A percentile compares a stretch with the other conserved stretches of the same genome.
phyloP scores from a whole-genome alignment of 1,140 invertebrate genomes.

The Dolichoris vasculosae region DNA sequence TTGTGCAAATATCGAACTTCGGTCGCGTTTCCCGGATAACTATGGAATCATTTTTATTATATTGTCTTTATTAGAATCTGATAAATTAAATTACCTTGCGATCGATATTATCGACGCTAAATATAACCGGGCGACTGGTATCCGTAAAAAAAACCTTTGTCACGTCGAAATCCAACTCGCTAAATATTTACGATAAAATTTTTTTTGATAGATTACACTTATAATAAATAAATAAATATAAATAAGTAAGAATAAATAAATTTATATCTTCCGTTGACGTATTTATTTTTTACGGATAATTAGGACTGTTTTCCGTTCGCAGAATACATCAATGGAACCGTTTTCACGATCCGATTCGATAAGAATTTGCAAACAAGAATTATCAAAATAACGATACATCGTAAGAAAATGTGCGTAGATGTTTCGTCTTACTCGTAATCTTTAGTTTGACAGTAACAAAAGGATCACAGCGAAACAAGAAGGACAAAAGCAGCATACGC shows the following conservation, averaged over 20 bases:
- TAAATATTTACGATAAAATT: too few species aligned
- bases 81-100: too few species aligned
- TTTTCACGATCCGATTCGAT: constrained; percentile 55
- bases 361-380: constrained; percentile 61
- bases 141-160: too few species aligned
- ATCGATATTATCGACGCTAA: too few species aligned
- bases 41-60: too few species aligned
- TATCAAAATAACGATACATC: too few species aligned
- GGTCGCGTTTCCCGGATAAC: neutral
- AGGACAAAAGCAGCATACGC: neutral
- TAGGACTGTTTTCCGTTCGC: constrained; percentile 52
- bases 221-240: neutral
- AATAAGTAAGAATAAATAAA: neutral
- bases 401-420: constrained; percentile 37
- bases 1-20: neutral
- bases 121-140: too few species aligned
- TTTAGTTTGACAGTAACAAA: constrained; percentile 45
- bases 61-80: too few species aligned
- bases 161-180: too few species aligned
- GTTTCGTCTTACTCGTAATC: constrained; percentile 59
- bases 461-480: constrained; percentile 8
- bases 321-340: constrained; percentile 57
- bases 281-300: constrained; percentile 10
- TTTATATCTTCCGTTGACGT: neutral
- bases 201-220: too few species aligned